These are phyloP conservation scores for Chrysopilus asiliformis DNA, from an alignment of 2,888 invertebrate genomes.

Conservation along the genomic window DNA sequence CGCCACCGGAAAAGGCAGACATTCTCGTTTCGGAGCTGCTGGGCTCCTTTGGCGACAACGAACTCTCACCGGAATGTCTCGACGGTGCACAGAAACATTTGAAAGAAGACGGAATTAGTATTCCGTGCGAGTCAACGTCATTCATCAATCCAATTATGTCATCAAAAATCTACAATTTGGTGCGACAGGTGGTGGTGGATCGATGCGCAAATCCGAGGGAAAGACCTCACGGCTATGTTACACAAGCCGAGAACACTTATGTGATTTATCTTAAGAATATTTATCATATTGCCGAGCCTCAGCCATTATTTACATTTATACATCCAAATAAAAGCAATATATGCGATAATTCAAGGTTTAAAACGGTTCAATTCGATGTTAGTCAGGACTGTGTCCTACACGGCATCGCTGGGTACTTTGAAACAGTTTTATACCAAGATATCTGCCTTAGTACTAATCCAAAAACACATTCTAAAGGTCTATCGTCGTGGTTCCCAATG, in stretches of 20 bases:
- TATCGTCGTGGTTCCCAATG: constrained; percentile 98
- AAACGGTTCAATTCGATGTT: constrained; percentile 52
- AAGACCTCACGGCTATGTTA: constrained; percentile 20
- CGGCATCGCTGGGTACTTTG: constrained; percentile 94
- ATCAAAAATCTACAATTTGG: constrained; percentile 59
- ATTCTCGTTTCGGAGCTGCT: constrained; percentile 91
- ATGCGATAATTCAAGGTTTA: constrained; percentile 61
- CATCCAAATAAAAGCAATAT: constrained; percentile 70
- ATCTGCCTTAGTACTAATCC: constrained; percentile 83
- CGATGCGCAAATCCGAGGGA: constrained; percentile 36
- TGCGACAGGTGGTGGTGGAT: constrained; percentile 8
- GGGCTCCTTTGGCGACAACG: constrained; percentile 97
- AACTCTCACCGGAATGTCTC: constrained; percentile 94
- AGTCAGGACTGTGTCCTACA: constrained; percentile 69
- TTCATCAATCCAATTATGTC: constrained; percentile 89
- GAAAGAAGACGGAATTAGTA: constrained; percentile 77
- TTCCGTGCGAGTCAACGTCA: constrained; percentile 80
- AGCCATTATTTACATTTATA: constrained; percentile 63
- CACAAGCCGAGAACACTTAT: constrained; percentile 65
- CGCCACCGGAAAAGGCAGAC: constrained; percentile 77
- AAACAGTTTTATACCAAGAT: constrained; percentile 71
- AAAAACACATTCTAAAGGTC: constrained; percentile 71
- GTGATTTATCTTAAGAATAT: constrained; percentile 62
- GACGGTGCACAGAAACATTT: constrained; percentile 85
- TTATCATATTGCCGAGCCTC: constrained; percentile 30